A percentile compares a stretch with the other conserved stretches of the same genome.
Evolutionary conservation across 2,888 invertebrate genomes (phyloP).

Genomic region (Lepidonotus clava): DNA sequence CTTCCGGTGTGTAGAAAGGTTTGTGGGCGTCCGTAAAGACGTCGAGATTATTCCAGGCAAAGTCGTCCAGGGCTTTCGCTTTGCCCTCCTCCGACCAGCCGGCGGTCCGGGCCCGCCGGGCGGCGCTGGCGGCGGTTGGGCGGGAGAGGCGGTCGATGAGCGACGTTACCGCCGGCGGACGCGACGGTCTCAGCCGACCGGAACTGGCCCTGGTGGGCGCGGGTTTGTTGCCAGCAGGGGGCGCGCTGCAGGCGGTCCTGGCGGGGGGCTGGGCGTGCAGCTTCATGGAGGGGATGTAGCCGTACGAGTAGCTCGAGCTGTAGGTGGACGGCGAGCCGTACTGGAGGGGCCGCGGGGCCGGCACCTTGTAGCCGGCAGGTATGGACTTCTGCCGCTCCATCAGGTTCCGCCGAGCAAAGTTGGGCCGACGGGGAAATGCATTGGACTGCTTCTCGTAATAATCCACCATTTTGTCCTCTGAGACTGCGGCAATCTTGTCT

Average conservation of each 20-base stretch:
- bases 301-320: neutral
- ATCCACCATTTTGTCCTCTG: no score
- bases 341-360: neutral
- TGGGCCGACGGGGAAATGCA: neutral
- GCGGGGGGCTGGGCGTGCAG: neutral
- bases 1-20: conserved; percentile 24
- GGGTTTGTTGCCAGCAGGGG: neutral
- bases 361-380: conserved; percentile 20
- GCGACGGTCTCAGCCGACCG: neutral
- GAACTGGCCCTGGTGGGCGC: conserved; percentile 20
- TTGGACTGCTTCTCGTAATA: neutral
- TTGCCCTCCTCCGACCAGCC: conserved; percentile 15
- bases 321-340: conserved; percentile 1
- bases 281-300: neutral
- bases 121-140: conserved; percentile 13
- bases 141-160: conserved; percentile 25
- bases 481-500: no score
- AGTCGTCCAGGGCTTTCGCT: neutral
- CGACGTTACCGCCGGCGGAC: neutral
- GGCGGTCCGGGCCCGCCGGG: neutral
- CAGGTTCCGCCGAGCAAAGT: conserved; percentile 20
- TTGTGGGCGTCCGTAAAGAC: conserved; percentile 23
- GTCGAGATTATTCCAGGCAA: neutral
- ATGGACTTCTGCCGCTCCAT: conserved; percentile 33
- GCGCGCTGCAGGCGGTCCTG: neutral